Conservation (phyloP, 92 coral and sea anemone species). For the Virgularia gustaviana region DNA sequence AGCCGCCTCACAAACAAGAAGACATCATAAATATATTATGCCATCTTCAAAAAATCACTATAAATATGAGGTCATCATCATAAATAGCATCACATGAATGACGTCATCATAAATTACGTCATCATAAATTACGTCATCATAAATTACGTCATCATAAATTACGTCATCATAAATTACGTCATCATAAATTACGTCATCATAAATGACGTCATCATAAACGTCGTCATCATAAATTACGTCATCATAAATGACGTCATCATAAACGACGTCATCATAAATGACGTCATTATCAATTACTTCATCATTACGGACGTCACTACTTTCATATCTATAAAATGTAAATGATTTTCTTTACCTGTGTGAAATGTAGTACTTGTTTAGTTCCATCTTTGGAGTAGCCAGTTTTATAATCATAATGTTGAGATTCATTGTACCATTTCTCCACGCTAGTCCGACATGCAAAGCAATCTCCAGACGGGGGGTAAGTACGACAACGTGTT, state of each 20-base stretch:
- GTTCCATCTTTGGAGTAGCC: constrained; percentile 14
- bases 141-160: too few species aligned
- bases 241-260: not conserved
- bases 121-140: too few species aligned
- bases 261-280: not conserved
- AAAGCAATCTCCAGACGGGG: constrained; percentile 27
- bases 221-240: not conserved
- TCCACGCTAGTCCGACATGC: constrained; percentile 20
- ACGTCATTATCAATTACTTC: not conserved
- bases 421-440: constrained; percentile 27
- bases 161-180: too few species aligned
- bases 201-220: not conserved
- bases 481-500: constrained; percentile 8
- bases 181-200: not conserved
- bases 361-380: constrained; percentile 10
- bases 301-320: not conserved
- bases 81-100: too few species aligned
- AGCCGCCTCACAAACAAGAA: too few species aligned
- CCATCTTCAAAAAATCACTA: too few species aligned
- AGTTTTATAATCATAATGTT: constrained; percentile 12
- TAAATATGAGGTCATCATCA: too few species aligned
- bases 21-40: too few species aligned
- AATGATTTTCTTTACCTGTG: not conserved
- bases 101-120: too few species aligned
- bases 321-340: not conserved